Percentiles rank a stretch among this genome's conserved stretches.
These are phyloP conservation scores for Piezodorus guildinii DNA, from an alignment of 1,140 invertebrate genomes.

Conservation along the genomic window DNA sequence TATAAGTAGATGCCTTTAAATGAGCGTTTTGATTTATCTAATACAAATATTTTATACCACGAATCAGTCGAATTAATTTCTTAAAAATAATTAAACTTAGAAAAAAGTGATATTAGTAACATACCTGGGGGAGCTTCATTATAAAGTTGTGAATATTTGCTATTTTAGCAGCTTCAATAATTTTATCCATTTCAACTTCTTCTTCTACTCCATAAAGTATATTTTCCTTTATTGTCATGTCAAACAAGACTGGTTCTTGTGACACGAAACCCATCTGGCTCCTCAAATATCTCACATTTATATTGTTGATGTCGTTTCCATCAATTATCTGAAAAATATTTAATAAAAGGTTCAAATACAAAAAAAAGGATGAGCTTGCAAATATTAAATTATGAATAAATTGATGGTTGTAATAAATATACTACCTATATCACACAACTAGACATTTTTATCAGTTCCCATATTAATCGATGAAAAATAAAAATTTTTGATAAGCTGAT, in stretches of 20 bases:
- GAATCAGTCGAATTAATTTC: neutral
- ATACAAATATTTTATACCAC: neutral
- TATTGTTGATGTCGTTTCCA: conserved; percentile 45
- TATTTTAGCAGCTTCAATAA: conserved; percentile 64
- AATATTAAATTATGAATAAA: too few species aligned
- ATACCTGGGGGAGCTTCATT: conserved; percentile 57
- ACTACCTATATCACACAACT: too few species aligned
- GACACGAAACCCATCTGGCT: conserved; percentile 59
- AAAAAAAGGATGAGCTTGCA: neutral
- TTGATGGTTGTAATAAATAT: too few species aligned
- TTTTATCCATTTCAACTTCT: conserved; percentile 41
- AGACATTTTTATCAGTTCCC: too few species aligned
- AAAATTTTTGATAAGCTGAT: too few species aligned
- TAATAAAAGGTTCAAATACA: too few species aligned
- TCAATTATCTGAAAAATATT: conserved; percentile 14
- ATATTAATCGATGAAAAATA: too few species aligned
- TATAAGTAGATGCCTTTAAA: too few species aligned
- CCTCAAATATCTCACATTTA: conserved; percentile 59
- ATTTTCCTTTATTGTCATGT: conserved; percentile 65
- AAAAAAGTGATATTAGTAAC: neutral
- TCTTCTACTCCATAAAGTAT: conserved; percentile 50
- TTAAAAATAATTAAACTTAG: too few species aligned
- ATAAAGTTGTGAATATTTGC: conserved; percentile 85
- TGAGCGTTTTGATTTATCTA: too few species aligned
- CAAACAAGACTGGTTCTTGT: conserved; percentile 67